Conservation (phyloP, 2,888 invertebrate genomes). For the Plebejus melissa region DNA sequence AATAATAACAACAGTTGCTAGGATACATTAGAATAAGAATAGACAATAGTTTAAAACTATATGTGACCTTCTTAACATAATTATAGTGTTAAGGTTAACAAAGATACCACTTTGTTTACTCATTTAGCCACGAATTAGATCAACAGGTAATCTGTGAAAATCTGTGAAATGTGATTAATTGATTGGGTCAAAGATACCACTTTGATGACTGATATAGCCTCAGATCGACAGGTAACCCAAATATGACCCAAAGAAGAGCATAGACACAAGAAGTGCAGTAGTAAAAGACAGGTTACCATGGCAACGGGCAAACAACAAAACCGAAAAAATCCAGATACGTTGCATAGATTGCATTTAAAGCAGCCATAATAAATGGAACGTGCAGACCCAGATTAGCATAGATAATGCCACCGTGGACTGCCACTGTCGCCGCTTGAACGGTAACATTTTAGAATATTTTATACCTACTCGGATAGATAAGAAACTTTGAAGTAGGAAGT, state of each 20-base stretch:
- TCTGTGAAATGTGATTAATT: no score
- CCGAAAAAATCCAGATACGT: slow-evolving; percentile 68
- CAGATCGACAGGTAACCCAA: background rate
- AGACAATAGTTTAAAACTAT: no score
- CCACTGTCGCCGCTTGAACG: slow-evolving; percentile 25
- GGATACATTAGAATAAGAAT: no score
- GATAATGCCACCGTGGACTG: slow-evolving; percentile 48
- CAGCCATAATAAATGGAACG: slow-evolving; percentile 64
- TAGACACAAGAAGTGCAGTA: slow-evolving; percentile 18
- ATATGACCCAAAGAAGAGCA: background rate
- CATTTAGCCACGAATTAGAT: no score
- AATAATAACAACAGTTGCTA: no score
- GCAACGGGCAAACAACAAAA: slow-evolving; percentile 61
- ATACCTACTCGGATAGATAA: background rate
- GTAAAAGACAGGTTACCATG: slow-evolving; percentile 59
- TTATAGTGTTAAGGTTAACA: no score
- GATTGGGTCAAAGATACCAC: background rate
- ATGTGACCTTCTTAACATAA: no score
- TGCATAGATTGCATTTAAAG: slow-evolving; percentile 76
- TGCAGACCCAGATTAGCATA: slow-evolving; percentile 66
- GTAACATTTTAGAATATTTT: slow-evolving; percentile 22
- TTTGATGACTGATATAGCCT: background rate
- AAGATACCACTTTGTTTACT: no score
- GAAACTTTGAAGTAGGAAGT: background rate
- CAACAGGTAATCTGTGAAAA: no score